Percentiles rank a stretch among this genome's conserved stretches.
Conservation (phyloP, 2,888 invertebrate genomes). For the Papilio elwesi region DNA sequence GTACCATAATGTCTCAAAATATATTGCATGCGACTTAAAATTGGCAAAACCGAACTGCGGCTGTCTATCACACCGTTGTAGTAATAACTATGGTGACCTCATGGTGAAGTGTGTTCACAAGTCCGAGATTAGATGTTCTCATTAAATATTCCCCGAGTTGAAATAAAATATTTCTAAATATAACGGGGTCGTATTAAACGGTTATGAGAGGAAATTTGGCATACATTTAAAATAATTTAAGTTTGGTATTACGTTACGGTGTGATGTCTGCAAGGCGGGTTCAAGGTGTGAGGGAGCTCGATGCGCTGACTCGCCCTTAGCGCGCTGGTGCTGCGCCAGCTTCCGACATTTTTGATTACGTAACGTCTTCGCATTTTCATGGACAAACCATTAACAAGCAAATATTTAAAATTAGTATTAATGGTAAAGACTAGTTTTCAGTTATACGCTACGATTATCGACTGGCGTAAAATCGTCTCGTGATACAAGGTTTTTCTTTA, state of each 20-base stretch:
- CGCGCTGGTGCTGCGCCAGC: conserved; percentile 29
- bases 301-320: conserved; percentile 24
- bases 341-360: conserved; percentile 20
- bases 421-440: too few species aligned
- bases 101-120: conserved; percentile 77
- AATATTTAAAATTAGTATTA: not conserved
- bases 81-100: conserved; percentile 83
- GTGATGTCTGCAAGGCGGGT: conserved; percentile 6
- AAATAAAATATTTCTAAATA: too few species aligned
- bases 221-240: too few species aligned
- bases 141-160: too few species aligned
- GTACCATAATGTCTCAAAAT: conserved; percentile 27
- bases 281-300: conserved; percentile 31
- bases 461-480: too few species aligned
- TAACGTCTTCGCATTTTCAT: not conserved
- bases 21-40: conserved; percentile 15
- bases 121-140: not conserved
- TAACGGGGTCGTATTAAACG: too few species aligned
- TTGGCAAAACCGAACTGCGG: conserved; percentile 28
- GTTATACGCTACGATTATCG: too few species aligned
- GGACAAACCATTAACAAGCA: not conserved
- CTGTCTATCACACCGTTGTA: conserved; percentile 30
- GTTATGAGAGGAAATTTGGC: too few species aligned
- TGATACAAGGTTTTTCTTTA: too few species aligned
- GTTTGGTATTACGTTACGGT: conserved; percentile 42